Percentiles rank a stretch among this genome's conserved stretches.
Conservation (phyloP, 2,113 vertebrate genomes). For the Nestor notabilis region DNA sequence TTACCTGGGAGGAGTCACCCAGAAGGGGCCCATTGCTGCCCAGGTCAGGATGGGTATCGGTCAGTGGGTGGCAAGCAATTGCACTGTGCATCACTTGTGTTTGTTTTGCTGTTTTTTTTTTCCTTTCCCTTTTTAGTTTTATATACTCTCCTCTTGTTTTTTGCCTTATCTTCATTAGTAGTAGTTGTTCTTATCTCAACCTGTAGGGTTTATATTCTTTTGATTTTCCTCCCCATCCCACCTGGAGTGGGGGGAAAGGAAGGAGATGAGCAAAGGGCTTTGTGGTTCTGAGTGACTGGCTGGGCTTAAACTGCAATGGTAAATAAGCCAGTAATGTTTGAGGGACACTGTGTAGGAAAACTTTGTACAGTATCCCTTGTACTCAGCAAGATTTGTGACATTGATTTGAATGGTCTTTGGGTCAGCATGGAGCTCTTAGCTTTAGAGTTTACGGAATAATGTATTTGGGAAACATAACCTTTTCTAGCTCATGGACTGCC, state of each 20-base stretch:
- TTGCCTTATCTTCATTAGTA: background rate
- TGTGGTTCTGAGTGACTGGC: background rate
- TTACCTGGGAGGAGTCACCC: background rate
- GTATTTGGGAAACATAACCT: background rate
- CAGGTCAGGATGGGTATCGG: background rate
- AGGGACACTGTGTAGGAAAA: background rate
- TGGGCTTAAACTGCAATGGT: background rate
- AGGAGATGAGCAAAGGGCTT: background rate
- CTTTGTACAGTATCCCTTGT: background rate
- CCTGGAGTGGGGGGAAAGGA: background rate
- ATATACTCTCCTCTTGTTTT: background rate
- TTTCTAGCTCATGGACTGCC: background rate
- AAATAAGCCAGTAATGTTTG: background rate
- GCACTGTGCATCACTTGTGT: background rate
- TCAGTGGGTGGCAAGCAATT: background rate
- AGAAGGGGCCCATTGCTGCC: background rate
- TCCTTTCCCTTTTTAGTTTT: background rate
- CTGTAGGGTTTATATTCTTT: background rate
- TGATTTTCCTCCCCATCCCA: background rate
- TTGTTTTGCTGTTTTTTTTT: background rate
- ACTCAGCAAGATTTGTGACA: background rate
- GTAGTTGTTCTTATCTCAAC: background rate
- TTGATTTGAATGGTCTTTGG: background rate
- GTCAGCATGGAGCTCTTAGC: background rate
- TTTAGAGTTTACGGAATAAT: background rate